Evolutionary conservation across 92 coral and sea anemone species (phyloP), one percentile per base, ranked within the genome.

Genomic region (Epizoanthus rinbou): DNA sequence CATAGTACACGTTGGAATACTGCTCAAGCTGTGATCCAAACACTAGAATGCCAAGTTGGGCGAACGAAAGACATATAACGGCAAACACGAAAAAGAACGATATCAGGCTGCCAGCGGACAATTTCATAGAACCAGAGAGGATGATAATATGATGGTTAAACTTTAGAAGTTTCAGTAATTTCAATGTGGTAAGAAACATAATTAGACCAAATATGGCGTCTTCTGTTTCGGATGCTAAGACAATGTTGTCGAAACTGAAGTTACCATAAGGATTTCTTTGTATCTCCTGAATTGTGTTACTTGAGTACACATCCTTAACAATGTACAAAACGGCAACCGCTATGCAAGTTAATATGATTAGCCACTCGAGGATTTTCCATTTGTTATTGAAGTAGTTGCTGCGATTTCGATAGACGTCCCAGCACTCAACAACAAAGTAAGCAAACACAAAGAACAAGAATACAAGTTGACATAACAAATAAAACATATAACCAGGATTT

Each of bases 61-160:
- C 92, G 69, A 86, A 92, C 39, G 95, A 87, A 2, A 90, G 70
- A n/a, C 90, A 88, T 41, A 87, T 75, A 3, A 92, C 85, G 1
- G 86, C 57, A 64, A 89, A 89, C 14, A 89, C 84, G 25, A 92
- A 17, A 1, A 93, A 69, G 68, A 86, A 85, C 18, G 93, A 90
- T 5, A 73, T 64, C 23, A 92, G 28, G 54, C 52, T 64, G 64
- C 37, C 69, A 13, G 73, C 75, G 7, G 95, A 90, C 15, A 89
- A 45, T 19, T 79, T 59, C 83, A 92, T 83, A 5, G 89, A 15
- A 37, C 84, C 82, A 1, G 91, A 89, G 11, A 92, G 76, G 8
- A 87, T 33, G 56, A 89, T 13, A 0, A 89, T 88, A n/a, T 71
- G 80, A 28, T 57, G 60, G 57, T 88, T 85, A 60, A 92, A 88